A percentile compares a stretch with the other conserved stretches of the same genome.
Evolutionary conservation across 2,113 vertebrate species (phyloP).

Genomic region (Nanorana parkeri): DNA sequence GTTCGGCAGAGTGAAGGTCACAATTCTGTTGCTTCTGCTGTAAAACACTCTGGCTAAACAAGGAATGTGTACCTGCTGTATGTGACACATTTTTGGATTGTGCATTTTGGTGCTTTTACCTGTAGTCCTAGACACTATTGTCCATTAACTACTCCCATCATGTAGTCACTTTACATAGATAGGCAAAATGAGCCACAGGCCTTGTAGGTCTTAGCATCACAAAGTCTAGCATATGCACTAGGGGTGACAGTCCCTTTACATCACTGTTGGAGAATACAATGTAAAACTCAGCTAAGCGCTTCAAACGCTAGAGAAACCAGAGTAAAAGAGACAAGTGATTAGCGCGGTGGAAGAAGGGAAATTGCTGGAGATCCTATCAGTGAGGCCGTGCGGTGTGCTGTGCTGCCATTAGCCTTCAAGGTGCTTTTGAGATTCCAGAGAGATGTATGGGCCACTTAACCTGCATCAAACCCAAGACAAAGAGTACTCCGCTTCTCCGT

Average conservation of each 20-base stretch:
- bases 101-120: not conserved
- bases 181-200: conserved; percentile 9
- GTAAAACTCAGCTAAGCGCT: conserved; percentile 51
- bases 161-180: conserved; percentile 9
- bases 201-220: not conserved
- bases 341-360: conserved; percentile 55
- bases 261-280: conserved; percentile 51
- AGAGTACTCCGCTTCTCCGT: conserved; percentile 79
- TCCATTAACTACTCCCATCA: not conserved
- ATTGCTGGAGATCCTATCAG: conserved; percentile 58
- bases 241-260: conserved; percentile 46
- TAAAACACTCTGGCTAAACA: no score
- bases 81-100: not conserved
- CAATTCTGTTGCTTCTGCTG: not conserved
- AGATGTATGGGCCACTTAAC: conserved; percentile 79
- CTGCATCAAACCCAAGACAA: conserved; percentile 82
- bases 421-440: conserved; percentile 73
- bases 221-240: conserved; percentile 18
- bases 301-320: conserved; percentile 48
- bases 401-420: conserved; percentile 65
- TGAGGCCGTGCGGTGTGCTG: conserved; percentile 47
- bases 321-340: conserved; percentile 57
- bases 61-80: not conserved
- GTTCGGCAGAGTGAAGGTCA: not conserved
- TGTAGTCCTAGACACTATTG: not conserved